A percentile compares a stretch with the other conserved stretches of the same genome.
phyloP scores from a whole-genome alignment of 2,797 vertebrate genomes.

The Gobionotothen gibberifrons region DNA sequence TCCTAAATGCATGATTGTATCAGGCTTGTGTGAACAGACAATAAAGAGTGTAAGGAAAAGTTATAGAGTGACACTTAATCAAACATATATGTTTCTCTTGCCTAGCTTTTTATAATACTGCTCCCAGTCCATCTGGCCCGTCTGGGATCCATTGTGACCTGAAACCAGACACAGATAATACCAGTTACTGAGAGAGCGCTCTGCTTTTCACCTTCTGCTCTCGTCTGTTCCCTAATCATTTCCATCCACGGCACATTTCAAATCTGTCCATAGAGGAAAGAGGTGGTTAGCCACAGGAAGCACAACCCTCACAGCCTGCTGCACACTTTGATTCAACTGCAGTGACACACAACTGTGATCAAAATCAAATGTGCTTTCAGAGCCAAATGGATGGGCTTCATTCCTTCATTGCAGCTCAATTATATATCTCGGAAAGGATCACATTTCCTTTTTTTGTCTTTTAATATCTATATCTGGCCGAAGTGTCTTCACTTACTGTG shows the following conservation, averaged over 20 bases:
- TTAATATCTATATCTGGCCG: not conserved
- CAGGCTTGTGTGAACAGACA: not conserved
- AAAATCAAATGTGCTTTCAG: no score
- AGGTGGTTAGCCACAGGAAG: constrained; percentile 45
- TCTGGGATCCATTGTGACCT: constrained; percentile 85
- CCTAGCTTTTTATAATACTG: constrained; percentile 83
- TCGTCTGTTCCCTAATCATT: constrained; percentile 52
- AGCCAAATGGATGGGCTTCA: not conserved
- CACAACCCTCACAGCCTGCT: not conserved
- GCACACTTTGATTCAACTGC: constrained; percentile 13
- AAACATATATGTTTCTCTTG: constrained; percentile 49
- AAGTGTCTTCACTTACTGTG: constrained; percentile 87
- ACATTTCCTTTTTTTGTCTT: not conserved
- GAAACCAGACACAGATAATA: constrained; percentile 78
- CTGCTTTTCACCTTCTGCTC: constrained; percentile 37
- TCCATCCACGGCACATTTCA: constrained; percentile 46
- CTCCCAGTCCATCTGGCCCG: constrained; percentile 84
- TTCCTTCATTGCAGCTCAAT: not conserved
- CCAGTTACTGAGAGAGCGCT: constrained; percentile 54
- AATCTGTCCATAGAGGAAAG: constrained; percentile 47
- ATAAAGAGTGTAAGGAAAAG: not conserved
- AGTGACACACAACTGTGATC: not conserved
- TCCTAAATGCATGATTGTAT: not conserved
- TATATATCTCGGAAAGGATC: not conserved
- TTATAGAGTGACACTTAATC: constrained; percentile 5